Percentiles rank a stretch among this genome's conserved stretches.
These are phyloP conservation scores for Patella ulyssiponensis DNA, from an alignment of 2,888 invertebrate genomes.

Conservation along the genomic window DNA sequence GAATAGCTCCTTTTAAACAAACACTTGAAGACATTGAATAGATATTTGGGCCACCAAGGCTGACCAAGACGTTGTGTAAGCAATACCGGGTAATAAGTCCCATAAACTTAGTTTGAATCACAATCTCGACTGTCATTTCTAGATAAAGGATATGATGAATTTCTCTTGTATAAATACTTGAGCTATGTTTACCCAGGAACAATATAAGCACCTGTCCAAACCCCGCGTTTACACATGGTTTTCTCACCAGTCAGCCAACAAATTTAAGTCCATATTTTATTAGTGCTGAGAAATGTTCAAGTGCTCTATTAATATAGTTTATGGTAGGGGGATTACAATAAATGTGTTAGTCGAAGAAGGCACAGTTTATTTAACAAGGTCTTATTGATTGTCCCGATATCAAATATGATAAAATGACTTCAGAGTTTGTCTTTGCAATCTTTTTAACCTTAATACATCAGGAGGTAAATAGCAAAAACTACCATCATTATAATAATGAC, in stretches of 20 bases:
- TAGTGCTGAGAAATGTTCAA: neutral
- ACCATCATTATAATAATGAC: too few species aligned
- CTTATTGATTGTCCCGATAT: too few species aligned
- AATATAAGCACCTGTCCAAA: conserved; percentile 9
- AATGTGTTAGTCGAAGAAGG: neutral
- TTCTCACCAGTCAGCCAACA: conserved; percentile 4
- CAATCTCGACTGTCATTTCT: neutral
- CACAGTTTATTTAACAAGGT: neutral
- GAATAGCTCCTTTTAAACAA: too few species aligned
- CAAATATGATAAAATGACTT: too few species aligned
- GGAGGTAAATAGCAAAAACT: too few species aligned
- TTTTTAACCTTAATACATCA: too few species aligned
- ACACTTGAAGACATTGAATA: too few species aligned
- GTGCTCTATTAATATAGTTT: conserved; percentile 1
- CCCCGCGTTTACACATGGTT: neutral
- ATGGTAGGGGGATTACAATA: neutral
- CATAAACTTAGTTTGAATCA: neutral
- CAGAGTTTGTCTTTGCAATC: too few species aligned
- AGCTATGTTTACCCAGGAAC: neutral
- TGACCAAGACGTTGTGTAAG: too few species aligned
- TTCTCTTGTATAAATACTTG: neutral
- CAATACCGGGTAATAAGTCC: too few species aligned
- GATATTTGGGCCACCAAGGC: too few species aligned
- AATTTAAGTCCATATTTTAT: neutral
- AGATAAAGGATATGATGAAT: conserved; percentile 11